A percentile compares a stretch with the other conserved stretches of the same genome.
Evolutionary conservation across 2,113 vertebrate genomes (phyloP).

Genomic region (Anthoscopus minutus): DNA sequence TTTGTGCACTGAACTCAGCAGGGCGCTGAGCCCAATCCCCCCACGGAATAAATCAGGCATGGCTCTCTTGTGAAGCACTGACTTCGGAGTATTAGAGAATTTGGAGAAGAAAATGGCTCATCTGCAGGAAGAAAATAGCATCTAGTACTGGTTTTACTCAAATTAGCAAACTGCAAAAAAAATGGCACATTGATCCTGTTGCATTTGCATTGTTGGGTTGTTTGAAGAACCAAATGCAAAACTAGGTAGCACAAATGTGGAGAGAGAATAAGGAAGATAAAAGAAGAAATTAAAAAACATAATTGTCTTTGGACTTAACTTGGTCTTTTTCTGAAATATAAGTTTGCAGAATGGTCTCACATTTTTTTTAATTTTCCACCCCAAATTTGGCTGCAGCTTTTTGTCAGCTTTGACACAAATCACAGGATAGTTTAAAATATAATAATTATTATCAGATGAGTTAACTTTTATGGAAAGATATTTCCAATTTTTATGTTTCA

Average conservation of each 20-base stretch:
- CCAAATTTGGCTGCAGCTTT: neutral
- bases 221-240: neutral
- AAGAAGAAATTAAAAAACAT: neutral
- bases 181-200: neutral
- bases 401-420: neutral
- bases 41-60: neutral
- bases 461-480: neutral
- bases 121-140: neutral
- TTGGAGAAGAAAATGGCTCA: neutral
- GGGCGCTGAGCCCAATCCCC: too few relatives aligned
- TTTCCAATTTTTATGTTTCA: neutral
- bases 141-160: neutral
- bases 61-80: neutral
- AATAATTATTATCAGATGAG: neutral
- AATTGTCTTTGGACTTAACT: neutral
- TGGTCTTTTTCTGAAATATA: neutral
- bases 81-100: neutral
- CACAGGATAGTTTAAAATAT: neutral
- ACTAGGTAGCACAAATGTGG: neutral
- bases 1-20: neutral
- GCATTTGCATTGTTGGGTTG: neutral
- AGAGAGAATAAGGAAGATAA: neutral
- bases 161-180: neutral
- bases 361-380: neutral
- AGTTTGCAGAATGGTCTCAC: neutral